Percentiles rank a stretch among this genome's conserved stretches.
Evolutionary conservation across 2,113 vertebrate species (phyloP).

Genomic region (Dicrurus megarhynchus): DNA sequence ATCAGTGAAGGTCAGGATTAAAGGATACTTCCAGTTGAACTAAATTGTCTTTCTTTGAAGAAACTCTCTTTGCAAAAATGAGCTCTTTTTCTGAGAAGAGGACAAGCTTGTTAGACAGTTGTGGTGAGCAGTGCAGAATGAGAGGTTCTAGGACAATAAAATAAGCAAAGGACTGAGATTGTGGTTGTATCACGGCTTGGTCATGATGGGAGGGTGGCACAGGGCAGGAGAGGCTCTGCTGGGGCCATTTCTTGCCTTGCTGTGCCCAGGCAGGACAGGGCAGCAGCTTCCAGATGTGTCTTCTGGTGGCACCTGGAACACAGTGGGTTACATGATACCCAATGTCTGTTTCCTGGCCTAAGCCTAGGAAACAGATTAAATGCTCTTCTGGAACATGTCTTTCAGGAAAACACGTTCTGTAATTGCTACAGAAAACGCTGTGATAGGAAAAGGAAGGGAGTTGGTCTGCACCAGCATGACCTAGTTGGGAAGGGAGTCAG

Average conservation of each 20-base stretch:
- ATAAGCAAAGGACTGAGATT: not conserved
- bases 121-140: not conserved
- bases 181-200: not conserved
- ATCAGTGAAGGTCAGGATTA: not conserved
- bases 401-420: slow-evolving; percentile 18
- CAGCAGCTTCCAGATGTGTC: not conserved
- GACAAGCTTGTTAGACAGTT: not conserved
- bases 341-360: not conserved
- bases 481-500: not conserved
- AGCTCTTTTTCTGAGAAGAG: not conserved
- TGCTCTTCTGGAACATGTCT: not conserved
- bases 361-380: not conserved
- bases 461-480: not conserved
- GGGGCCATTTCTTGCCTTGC: accelerated
- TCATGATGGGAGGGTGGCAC: accelerated
- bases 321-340: accelerated
- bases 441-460: slow-evolving; percentile 31
- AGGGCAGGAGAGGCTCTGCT: not conserved
- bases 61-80: not conserved
- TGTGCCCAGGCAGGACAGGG: not conserved
- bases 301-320: not conserved
- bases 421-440: not conserved
- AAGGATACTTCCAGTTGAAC: not conserved
- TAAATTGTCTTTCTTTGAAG: not conserved
- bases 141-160: not conserved